These are phyloP conservation scores for Neoseiulus cucumeris DNA, from an alignment of 1,140 invertebrate species.

Conservation along the genomic window DNA sequence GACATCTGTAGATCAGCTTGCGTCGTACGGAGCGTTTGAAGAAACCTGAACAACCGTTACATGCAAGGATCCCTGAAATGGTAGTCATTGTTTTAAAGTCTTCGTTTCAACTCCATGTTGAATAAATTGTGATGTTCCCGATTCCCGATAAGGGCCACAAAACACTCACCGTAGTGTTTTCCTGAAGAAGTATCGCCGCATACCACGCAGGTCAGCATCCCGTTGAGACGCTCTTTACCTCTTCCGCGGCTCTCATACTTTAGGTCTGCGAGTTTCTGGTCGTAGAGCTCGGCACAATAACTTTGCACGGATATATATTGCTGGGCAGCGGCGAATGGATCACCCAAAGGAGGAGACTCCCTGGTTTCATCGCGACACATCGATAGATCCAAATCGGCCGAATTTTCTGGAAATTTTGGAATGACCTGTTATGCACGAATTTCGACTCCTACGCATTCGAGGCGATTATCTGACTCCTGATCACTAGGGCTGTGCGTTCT, in stretches of 20 bases:
- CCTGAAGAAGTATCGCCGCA: conserved; percentile 91
- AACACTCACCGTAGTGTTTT: conserved; percentile 57
- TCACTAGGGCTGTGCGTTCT: too few species aligned
- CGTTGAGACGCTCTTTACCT: conserved; percentile 3
- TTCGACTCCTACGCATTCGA: too few species aligned
- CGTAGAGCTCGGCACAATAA: conserved; percentile 3
- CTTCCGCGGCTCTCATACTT: conserved; percentile 6
- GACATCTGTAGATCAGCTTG: conserved; percentile 95
- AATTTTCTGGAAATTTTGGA: not conserved
- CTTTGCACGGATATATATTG: conserved; percentile 8
- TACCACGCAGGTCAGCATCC: conserved; percentile 49
- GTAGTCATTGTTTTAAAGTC: too few species aligned
- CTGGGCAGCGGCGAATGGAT: not conserved
- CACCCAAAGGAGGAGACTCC: not conserved
- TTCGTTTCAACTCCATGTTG: too few species aligned
- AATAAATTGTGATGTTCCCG: too few species aligned
- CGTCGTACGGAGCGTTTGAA: conserved; percentile 90
- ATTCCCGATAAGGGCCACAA: not conserved
- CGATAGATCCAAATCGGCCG: not conserved
- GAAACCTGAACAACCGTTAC: conserved; percentile 96
- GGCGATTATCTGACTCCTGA: too few species aligned
- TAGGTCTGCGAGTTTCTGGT: not conserved
- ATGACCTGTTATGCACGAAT: too few species aligned
- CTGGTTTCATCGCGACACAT: not conserved
- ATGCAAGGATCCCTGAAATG: conserved; percentile 60